These are phyloP conservation scores for Augochlorella aurata DNA, from an alignment of 2,888 invertebrate species.

Conservation along the genomic window DNA sequence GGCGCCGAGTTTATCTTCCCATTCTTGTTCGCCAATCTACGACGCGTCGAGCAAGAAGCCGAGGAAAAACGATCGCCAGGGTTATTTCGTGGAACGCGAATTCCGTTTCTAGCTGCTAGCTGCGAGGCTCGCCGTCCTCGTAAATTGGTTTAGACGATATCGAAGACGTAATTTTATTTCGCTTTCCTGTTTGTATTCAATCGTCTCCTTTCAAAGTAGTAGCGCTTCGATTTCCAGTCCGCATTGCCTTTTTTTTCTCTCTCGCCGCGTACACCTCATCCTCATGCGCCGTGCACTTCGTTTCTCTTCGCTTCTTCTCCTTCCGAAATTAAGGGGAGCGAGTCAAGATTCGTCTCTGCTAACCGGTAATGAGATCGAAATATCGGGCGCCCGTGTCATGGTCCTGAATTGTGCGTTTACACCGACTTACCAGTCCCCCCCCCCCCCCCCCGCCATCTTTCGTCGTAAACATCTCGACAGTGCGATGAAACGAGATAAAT, in stretches of 20 bases:
- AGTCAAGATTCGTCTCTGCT: no score
- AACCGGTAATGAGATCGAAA: no score
- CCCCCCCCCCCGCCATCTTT: neutral
- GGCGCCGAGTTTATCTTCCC: neutral
- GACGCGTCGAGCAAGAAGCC: neutral
- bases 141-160: constrained; percentile 68
- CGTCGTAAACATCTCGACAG: neutral
- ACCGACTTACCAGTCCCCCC: neutral
- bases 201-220: constrained; percentile 24
- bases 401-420: no score
- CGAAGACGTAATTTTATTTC: constrained; percentile 69
- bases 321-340: neutral
- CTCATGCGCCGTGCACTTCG: neutral
- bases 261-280: neutral
- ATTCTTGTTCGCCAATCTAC: neutral
- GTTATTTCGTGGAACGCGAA: neutral
- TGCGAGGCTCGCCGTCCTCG: constrained; percentile 21
- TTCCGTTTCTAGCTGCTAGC: neutral
- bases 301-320: neutral
- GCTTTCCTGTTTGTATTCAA: constrained; percentile 55
- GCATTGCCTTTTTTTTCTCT: no score
- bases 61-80: neutral
- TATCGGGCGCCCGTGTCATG: no score
- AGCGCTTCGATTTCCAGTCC: constrained; percentile 27
- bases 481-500: neutral